Base-by-base conservation (phyloP, 37 sponge, comb jelly and placozoan genomes). In the Bolinopsis microptera region DNA sequence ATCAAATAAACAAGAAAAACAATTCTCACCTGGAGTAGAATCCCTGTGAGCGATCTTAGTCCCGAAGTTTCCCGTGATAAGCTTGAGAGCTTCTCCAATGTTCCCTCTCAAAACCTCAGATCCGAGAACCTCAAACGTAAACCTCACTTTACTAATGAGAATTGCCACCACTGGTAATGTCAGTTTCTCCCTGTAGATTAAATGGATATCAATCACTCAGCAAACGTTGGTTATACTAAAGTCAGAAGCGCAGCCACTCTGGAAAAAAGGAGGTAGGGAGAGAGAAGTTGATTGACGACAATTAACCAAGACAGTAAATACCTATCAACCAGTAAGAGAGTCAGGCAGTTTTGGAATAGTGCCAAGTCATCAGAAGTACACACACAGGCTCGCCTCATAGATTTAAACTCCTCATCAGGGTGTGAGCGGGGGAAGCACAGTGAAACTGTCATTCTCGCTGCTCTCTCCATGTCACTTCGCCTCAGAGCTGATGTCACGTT, bases 371-470 rank as follows among this genome's bases (percentile, higher is more conserved):
- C 90, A 23, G 61, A 28, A 21, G 26, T 41, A 23, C 90, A 86
- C 90, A 39, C 48, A 86, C 90, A 86, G 18, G 31, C 90, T 24
- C 90, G 41, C 61, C 90, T 28, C 90, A 86, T 86, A 0, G 90
- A 39, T 27, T 41, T 86, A 48, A 86, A 86, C 90, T 86, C 90
- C 0, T 31, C 34, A 5, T 22, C 61, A 3, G 41, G 5, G 90
- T 86, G 61, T 9, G 90, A 28, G 23, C 90, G 90, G 27, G 90
- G 90, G 61, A 86, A 86, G 61, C 61, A 86, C 38, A 86, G 90
- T 0, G 90, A 86, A 34, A 39, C 26, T 24, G 61, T 39, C 61
- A 86, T 39, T 27, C 90, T 13, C 48, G 90, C 90, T 9, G 90
- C 41, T 3, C 61, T 24, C 61, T 86, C 90, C 28, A 36, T 77